Evolutionary conservation across 2,888 invertebrate genomes (phyloP), one percentile per base, ranked within the genome.

Genomic region (Gymnosoma rotundatum): DNA sequence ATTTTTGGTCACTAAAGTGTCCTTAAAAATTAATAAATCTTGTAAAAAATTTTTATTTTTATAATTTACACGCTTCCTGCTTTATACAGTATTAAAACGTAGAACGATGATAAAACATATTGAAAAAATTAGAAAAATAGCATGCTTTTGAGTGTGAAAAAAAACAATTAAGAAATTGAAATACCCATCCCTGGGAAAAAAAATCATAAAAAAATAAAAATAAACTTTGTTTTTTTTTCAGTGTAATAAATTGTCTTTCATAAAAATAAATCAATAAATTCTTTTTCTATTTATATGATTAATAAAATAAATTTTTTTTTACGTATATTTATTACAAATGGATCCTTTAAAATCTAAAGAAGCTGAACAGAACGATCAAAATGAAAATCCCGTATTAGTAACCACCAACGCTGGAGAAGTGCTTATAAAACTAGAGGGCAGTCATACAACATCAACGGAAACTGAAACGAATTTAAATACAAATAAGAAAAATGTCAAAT

Each of bases 361-460:
- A 25, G 36, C 8, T 21, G 36, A 21, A 14, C 16, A 70, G 9
- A 36, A n/a, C 7, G 3, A 14, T 38, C 56, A 50, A 12, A 48
- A 1, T 5, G 16, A 45, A 6, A 36, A 48, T 8, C 18, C 48
- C 6, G 1, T 20, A 25, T 7, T 60, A 21, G 3, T 60, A n/a
- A 52, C 20, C 9, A 61, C 1, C 6, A 36, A 25, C 0, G 18
- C 6, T 1, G 42, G 14, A 6, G 61, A 78, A 42, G 16, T 61
- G 4, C 10, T 0, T 7, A 32, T 84, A 38, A 73, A 78, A 18
- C 74, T 86, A 14, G 72, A 81, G 4, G 86, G 87, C 8, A 84
- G 78, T 42, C 86, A 87, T 18, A 86, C 84, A 0, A 78, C 79
- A n/a, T 58, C 81, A 0, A 84, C 83, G 0, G 64, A 66, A 64